Evolutionary conservation across 2,888 invertebrate species (phyloP), one percentile per base, ranked within the genome.

Genomic region (Drosophila maculinotata): DNA sequence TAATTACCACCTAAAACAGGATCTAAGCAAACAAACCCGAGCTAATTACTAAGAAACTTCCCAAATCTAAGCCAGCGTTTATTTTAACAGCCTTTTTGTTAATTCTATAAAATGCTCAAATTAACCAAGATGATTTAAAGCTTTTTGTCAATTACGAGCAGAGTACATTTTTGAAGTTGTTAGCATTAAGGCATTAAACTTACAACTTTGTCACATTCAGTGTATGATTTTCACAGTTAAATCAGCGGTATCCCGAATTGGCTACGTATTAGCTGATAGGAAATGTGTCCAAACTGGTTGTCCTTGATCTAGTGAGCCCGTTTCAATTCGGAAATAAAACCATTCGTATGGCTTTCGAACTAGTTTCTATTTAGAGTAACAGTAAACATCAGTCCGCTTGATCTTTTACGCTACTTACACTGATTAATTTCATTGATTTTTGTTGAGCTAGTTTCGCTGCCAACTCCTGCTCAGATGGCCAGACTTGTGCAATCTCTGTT

Each of bases 261-360:
- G 45, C n/a, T 4, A n/a, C 5, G 30, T 9, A 12, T 14, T 26
- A 57, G 17, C 17, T 30, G 31, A 30, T 3, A 6, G n/a, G 7
- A 17, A 36, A 25, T 9, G 15, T 7, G 8, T 17, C 3, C 15
- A 38, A 44, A 58, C 14, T 1, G 58, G 2, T 26, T 68, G 67
- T 69, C 69, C 69, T 69, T 69, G 69, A 69, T 69, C 69, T 30
- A 52, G 20, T 69, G 51, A 1, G 7, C 44, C 44, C 48, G 17
- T 49, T 67, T 9, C 4, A 4, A 26, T 20, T 2, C n/a, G 10
- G 4, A 26, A 39, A 25, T 65, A 6, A 23, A 12, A 3, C n/a
- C 38, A 47, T 14, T 31, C 44, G 15, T 14, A 14, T 28, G 30
- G 10, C 36, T 63, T 51, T 39, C 28, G 25, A 65, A 47, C 64